phyloP scores from a whole-genome alignment of 2,797 vertebrate species.

The Pantherophis alleghaniensis region DNA sequence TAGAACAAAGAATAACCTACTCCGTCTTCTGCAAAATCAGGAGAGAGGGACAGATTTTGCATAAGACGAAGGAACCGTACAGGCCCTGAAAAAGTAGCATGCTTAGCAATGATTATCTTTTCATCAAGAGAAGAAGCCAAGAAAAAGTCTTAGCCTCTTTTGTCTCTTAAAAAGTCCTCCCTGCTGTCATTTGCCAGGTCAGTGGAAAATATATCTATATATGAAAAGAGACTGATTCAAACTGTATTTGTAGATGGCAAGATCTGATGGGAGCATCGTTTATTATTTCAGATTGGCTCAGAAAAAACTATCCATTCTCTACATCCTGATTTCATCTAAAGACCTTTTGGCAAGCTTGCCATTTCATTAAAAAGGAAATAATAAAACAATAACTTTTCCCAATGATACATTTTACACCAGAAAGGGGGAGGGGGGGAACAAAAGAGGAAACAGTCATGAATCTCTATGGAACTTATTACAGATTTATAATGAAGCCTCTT shows the following conservation, averaged over 20 bases:
- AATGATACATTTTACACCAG: no score
- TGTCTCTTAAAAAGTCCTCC: not conserved
- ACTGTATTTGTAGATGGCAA: not conserved
- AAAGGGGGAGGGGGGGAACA: fast-evolving
- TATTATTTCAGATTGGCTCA: not conserved
- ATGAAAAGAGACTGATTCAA: not conserved
- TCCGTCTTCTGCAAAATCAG: not conserved
- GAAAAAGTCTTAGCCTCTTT: not conserved
- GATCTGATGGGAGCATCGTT: not conserved
- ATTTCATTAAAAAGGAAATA: not conserved
- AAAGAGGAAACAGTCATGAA: not conserved
- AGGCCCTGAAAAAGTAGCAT: not conserved
- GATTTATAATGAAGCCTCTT: not conserved
- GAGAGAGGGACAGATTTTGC: not conserved
- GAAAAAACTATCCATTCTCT: not conserved
- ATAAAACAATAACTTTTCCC: not conserved
- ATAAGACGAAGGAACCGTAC: not conserved
- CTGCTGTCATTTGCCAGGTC: not conserved
- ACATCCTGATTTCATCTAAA: not conserved
- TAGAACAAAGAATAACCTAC: not conserved
- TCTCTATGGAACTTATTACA: not conserved
- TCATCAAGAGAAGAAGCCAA: not conserved
- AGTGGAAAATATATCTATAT: not conserved
- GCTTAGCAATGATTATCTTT: not conserved
- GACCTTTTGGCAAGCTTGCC: not conserved